A percentile compares a stretch with the other conserved stretches of the same genome.
Evolutionary conservation across 2,888 invertebrate species (phyloP).

Genomic region (Macrosiphum euphorbiae): DNA sequence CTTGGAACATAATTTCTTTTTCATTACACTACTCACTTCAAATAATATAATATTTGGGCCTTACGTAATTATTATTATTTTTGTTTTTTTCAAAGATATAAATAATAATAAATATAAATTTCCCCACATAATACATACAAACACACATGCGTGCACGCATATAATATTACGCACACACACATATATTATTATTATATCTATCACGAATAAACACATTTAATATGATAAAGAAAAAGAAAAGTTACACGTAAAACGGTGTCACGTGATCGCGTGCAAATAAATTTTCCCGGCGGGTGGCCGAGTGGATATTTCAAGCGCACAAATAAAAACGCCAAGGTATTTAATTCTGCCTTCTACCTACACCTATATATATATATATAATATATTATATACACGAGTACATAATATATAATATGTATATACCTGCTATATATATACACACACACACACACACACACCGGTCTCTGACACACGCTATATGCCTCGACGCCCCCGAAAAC

Average conservation of each 20-base stretch:
- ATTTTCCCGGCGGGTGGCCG: background rate
- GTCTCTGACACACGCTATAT: conserved; percentile 55
- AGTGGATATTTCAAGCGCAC: conserved; percentile 41
- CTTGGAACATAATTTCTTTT: background rate
- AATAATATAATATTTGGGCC: background rate
- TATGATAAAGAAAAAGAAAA: conserved; percentile 4
- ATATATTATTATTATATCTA: conserved; percentile 3
- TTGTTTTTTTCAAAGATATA: background rate
- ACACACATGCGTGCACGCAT: background rate
- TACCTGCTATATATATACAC: background rate
- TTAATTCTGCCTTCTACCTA: conserved; percentile 36
- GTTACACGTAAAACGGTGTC: conserved; percentile 37
- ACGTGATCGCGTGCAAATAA: conserved; percentile 61
- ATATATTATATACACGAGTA: background rate
- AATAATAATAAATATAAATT: conserved; percentile 8
- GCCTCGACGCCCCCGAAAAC: conserved; percentile 35
- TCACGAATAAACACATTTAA: conserved; percentile 55
- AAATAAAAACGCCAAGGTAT: conserved; percentile 49
- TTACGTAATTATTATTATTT: background rate
- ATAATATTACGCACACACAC: background rate
- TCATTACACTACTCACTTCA: background rate
- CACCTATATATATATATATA: background rate
- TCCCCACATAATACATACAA: background rate
- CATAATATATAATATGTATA: background rate
- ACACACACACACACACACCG: background rate